Conservation (phyloP, 2,888 invertebrate genomes). For the Dicranocentrus wangi region DNA sequence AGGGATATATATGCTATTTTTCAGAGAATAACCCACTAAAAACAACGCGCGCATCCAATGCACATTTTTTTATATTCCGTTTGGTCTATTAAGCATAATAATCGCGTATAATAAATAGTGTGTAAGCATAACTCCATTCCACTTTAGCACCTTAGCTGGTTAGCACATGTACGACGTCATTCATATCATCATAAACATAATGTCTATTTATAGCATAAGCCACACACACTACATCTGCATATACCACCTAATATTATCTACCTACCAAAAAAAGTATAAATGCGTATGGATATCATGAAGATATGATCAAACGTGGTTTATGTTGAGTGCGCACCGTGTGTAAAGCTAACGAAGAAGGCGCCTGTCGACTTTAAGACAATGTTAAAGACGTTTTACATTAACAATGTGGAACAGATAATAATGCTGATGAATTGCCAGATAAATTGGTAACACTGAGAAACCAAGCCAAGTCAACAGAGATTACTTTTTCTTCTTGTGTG, state of each 20-base stretch:
- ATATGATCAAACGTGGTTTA: no score
- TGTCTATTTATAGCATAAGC: no score
- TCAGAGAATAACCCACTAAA: not conserved
- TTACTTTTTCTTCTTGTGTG: conserved; percentile 5
- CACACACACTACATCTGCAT: no score
- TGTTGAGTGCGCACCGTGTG: no score
- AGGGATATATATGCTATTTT: no score
- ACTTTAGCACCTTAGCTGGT: not conserved
- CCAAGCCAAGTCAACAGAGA: conserved; percentile 27
- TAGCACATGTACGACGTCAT: not conserved
- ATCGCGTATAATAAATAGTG: not conserved
- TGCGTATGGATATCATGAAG: no score
- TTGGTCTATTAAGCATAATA: conserved; percentile 51
- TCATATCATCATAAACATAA: no score
- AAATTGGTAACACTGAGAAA: conserved; percentile 44
- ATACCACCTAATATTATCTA: no score
- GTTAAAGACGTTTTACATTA: not conserved
- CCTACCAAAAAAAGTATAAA: no score
- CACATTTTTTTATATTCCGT: no score
- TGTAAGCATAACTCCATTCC: not conserved
- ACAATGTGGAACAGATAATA: conserved; percentile 57
- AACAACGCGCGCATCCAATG: not conserved
- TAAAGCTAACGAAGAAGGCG: not conserved
- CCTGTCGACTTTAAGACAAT: not conserved
- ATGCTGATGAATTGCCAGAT: conserved; percentile 55